Conservation (phyloP, 2,888 invertebrate genomes). For the Yponomeuta cagnagella region DNA sequence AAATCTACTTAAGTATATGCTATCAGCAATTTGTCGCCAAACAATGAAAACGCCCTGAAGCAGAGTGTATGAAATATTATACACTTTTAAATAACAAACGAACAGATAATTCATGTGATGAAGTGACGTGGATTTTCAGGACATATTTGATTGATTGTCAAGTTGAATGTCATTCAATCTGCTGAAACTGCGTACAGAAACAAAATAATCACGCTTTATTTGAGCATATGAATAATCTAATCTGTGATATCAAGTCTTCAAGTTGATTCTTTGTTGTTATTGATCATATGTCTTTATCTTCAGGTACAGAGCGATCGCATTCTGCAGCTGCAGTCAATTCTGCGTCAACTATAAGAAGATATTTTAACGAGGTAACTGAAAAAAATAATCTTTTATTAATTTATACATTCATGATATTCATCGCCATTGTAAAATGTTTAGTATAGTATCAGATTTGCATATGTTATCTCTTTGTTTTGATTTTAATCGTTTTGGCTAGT, state of each 20-base stretch:
- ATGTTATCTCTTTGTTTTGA: no score
- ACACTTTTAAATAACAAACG: no score
- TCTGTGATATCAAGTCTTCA: not conserved
- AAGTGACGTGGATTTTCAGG: not conserved
- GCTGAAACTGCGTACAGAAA: no score
- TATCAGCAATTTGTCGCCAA: not conserved
- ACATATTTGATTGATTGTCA: not conserved
- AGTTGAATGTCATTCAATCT: not conserved
- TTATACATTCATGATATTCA: not conserved
- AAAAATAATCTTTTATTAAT: not conserved
- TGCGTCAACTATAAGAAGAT: not conserved
- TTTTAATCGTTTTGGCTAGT: no score
- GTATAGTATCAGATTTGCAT: no score
- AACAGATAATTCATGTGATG: no score
- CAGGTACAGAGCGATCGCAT: slow-evolving; percentile 8
- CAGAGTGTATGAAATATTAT: not conserved
- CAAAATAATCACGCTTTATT: not conserved
- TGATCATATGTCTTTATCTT: slow-evolving; percentile 16
- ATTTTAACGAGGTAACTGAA: slow-evolving; percentile 6
- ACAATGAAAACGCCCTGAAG: not conserved
- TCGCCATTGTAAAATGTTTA: no score
- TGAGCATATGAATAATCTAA: not conserved
- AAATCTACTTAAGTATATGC: not conserved
- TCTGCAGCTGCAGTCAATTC: not conserved
- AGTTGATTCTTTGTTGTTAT: not conserved